Conservation (phyloP, 2,888 invertebrate species). For the Euspilapteryx auroguttella region DNA sequence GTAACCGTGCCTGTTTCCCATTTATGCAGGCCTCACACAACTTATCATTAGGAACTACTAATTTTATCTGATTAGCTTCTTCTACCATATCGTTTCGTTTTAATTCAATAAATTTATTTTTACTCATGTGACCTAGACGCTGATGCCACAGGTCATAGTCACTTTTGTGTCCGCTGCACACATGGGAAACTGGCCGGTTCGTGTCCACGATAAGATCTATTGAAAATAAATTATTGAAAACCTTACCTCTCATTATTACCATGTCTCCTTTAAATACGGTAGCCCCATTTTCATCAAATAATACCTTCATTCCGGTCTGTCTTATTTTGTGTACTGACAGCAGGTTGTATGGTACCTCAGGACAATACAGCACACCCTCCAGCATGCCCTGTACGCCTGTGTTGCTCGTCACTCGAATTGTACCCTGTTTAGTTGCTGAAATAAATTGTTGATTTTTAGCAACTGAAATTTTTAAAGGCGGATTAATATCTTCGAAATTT, state of each 20-base stretch:
- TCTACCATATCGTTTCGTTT: constrained; percentile 9
- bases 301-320: constrained; percentile 13
- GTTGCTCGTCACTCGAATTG: constrained; percentile 13
- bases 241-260: constrained; percentile 7
- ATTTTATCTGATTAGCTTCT: constrained; percentile 6
- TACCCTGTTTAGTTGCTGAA: constrained; percentile 15
- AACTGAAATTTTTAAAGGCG: constrained; percentile 15
- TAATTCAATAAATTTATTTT: constrained; percentile 11
- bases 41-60: constrained; percentile 9
- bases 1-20: constrained; percentile 20
- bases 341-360: too few species aligned
- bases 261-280: constrained; percentile 7
- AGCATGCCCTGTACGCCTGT: constrained; percentile 9
- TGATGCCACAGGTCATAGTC: constrained; percentile 14
- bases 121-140: constrained; percentile 14
- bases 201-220: constrained; percentile 6
- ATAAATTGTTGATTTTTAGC: constrained; percentile 15
- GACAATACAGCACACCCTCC: constrained; percentile 12
- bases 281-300: constrained; percentile 14
- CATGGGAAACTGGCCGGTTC: constrained; percentile 7
- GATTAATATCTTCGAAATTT: constrained; percentile 9
- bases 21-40: constrained; percentile 20
- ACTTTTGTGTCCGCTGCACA: constrained; percentile 7
- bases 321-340: constrained; percentile 14
- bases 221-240: too few species aligned